A percentile compares a stretch with the other conserved stretches of the same genome.
These are phyloP conservation scores for Drosophila lowei DNA, from an alignment of 1,140 invertebrate genomes.

Conservation along the genomic window DNA sequence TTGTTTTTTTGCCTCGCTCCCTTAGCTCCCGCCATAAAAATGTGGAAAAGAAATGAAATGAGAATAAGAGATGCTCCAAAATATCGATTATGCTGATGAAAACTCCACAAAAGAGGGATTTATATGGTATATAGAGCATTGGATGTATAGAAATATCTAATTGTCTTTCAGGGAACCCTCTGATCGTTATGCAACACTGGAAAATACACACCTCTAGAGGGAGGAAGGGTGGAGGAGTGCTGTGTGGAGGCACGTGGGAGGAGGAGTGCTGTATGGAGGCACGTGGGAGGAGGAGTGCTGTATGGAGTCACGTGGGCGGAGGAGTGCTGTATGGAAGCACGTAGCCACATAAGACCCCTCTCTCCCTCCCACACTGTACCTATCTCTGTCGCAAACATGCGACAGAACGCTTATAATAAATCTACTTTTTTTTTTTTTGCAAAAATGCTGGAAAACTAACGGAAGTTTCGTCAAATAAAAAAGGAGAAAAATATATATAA, in stretches of 20 bases:
- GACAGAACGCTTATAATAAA: slow-evolving; percentile 55
- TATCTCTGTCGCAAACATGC: slow-evolving; percentile 25
- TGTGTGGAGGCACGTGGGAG: too few relatives aligned
- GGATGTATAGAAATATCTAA: too few relatives aligned
- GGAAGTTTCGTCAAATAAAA: slow-evolving; percentile 52
- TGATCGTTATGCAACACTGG: neutral
- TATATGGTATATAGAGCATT: too few relatives aligned
- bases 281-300: too few relatives aligned
- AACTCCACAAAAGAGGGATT: too few relatives aligned
- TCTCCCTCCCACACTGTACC: neutral
- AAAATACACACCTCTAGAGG: neutral
- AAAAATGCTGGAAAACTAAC: slow-evolving; percentile 53
- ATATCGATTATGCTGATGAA: slow-evolving; percentile 16
- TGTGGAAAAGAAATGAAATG: slow-evolving; percentile 37
- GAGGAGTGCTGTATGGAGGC: too few relatives aligned
- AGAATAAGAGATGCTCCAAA: slow-evolving; percentile 24
- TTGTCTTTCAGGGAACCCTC: too few relatives aligned
- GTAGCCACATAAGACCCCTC: slow-evolving; percentile 11
- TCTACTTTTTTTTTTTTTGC: slow-evolving; percentile 53
- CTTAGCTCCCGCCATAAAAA: slow-evolving; percentile 53
- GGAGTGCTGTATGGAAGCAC: neutral
- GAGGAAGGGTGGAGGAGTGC: too few relatives aligned
- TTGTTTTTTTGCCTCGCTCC: slow-evolving; percentile 58
- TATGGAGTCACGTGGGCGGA: slow-evolving; percentile 1
- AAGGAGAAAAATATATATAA: slow-evolving; percentile 1